These are phyloP conservation scores for Helicoverpa armigera DNA, from an alignment of 1,140 invertebrate species.

Conservation along the genomic window DNA sequence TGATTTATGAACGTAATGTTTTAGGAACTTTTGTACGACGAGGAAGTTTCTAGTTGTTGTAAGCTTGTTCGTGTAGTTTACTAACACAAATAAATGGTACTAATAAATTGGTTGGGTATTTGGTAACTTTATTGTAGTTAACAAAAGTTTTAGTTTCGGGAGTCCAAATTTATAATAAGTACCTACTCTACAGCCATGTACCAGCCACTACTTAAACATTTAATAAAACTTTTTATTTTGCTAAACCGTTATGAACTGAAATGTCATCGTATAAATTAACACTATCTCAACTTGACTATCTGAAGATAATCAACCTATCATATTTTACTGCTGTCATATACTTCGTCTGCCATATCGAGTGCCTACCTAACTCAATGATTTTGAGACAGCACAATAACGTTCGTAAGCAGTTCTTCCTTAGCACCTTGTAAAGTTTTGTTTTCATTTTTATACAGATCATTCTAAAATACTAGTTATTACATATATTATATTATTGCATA, in stretches of 20 bases:
- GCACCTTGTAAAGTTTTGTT: too few relatives aligned
- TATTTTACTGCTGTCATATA: not conserved
- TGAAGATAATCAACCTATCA: conserved; percentile 3
- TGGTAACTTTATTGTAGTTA: not conserved
- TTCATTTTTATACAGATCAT: too few relatives aligned
- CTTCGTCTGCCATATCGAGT: not conserved
- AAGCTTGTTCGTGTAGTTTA: conserved; percentile 7
- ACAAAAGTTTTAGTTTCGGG: not conserved
- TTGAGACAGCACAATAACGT: too few relatives aligned
- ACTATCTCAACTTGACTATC: conserved; percentile 6
- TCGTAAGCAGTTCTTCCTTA: too few relatives aligned
- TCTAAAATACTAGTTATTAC: too few relatives aligned
- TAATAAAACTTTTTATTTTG: not conserved
- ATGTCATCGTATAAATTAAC: too few relatives aligned
- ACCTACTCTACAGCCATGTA: too few relatives aligned
- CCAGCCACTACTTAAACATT: not conserved
- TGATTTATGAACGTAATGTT: conserved; percentile 54
- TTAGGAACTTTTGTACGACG: conserved; percentile 52
- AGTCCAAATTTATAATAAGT: not conserved
- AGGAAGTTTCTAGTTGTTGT: conserved; percentile 41
- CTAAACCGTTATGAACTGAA: too few relatives aligned
- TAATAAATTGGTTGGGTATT: conserved; percentile 43
- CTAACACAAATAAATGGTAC: conserved; percentile 46
- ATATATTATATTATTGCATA: too few relatives aligned
- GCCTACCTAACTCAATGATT: not conserved